Base-by-base conservation (phyloP, 2,797 vertebrate species). In the Mormyrops boulengeri region DNA sequence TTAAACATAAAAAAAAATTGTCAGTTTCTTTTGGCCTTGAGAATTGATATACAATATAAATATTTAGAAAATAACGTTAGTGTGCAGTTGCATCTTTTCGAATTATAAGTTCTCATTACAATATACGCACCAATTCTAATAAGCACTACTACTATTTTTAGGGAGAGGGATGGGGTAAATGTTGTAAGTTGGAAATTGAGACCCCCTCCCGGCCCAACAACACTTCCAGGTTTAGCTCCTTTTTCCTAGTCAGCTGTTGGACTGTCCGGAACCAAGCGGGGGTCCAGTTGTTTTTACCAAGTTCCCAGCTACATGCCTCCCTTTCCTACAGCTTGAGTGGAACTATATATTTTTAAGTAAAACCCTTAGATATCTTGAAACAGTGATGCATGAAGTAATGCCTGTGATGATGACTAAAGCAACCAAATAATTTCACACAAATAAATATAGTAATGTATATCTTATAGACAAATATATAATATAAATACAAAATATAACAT, bases 141-240 rank as follows among this genome's bases (percentile, higher is more conserved):
- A 91, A 91, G 55, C 89, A 90, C 89, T 82, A 87, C 55, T 66
- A 90, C 95, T 97, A 96, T 96, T 95, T 96, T 95, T 96, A 95
- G 94, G 73, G 26, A 90, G 90, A 96, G 96, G 94, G 93, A 96
- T 97, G 96, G 96, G 96, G 96, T 97, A 97, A 96, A 95, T 94
- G 93, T 93, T 91, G 94, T 92, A 93, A 91, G 93, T 93, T 94
- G 94, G 95, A 96, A 95, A 95, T 93, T 92, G 92, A 94, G 91
- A 91, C 90, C 93, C 91, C 94, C 95, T 93, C 94, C 91, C 94
- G 91, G 90, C 94, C 95, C 94, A 94, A 93, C 93, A 94, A 93
- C 94, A 93, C 92, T 93, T 94, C 91, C 93, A 94, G 92, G 92
- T 94, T 92, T 93, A 92, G 90, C 90, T 91, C 91, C 82, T 90